Conservation (phyloP, 2,888 invertebrate genomes). For the Hydrotaea diabolus region DNA sequence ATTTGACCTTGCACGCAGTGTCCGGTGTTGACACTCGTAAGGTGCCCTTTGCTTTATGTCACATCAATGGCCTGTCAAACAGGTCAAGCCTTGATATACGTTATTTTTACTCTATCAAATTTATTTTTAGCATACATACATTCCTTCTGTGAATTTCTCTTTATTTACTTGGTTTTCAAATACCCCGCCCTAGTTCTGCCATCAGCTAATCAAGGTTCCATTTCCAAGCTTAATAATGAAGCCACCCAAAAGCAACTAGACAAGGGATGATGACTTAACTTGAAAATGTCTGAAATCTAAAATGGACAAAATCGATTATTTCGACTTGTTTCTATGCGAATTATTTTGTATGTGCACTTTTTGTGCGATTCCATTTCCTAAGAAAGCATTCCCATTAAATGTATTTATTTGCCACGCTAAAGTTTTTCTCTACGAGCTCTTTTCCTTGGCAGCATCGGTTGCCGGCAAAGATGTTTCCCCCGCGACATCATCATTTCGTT, state of each 20-base stretch:
- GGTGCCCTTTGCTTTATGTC: too few species aligned
- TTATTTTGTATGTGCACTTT: background rate
- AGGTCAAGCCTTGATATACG: too few species aligned
- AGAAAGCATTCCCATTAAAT: slow-evolving; percentile 61
- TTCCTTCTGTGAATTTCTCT: background rate
- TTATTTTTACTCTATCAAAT: too few species aligned
- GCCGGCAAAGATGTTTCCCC: slow-evolving; percentile 40
- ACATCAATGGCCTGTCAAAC: too few species aligned
- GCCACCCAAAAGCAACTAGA: background rate
- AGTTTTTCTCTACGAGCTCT: background rate
- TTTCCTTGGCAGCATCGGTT: too few species aligned
- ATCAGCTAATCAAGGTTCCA: too few species aligned
- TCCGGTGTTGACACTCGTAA: too few species aligned
- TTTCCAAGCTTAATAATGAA: background rate
- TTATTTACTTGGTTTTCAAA: too few species aligned
- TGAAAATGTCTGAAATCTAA: background rate
- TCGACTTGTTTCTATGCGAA: background rate
- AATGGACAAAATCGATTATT: slow-evolving; percentile 25
- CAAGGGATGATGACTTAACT: background rate
- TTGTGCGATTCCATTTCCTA: slow-evolving; percentile 43
- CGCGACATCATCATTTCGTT: slow-evolving; percentile 48
- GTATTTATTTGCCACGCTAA: slow-evolving; percentile 52
- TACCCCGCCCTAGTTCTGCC: too few species aligned
- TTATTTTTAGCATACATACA: too few species aligned
- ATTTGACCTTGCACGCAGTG: too few species aligned